Base-by-base conservation (phyloP, 2,797 vertebrate genomes). In the Pampus argenteus region DNA sequence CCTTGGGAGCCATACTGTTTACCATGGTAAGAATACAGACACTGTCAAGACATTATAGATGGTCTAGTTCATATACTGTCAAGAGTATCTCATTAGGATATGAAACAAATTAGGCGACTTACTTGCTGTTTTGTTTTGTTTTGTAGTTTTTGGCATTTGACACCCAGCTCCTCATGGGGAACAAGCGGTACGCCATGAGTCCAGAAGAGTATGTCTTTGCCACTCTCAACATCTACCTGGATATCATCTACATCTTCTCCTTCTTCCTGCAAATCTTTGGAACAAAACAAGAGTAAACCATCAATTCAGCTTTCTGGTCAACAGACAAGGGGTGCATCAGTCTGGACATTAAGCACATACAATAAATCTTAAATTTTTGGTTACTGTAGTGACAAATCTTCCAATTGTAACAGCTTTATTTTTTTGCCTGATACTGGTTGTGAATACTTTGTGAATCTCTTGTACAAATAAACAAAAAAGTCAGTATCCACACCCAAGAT, bases 151-250 rank as follows among this genome's bases (percentile, higher is more conserved):
- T 98, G 92, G 97, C 96, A 2, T 96, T 98, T 51, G 97, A 99
- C 89, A 98, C 96, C 3, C 97, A 99, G 90, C 91, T 97, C 66
- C 89, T 99, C 85, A 96, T 99, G 94, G 98, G 97, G 17, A 97
- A 94, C 76, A 96, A 95, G 29, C 94, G 94, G 1, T 96, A 97
- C 83, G 88, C 94, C 0, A 94, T 99, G 82, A 98, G 92, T 79
- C 97, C 97, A 0, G 97, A 99, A 67, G 97, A 98, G 77, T 97
- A 98, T 56, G 90, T 98, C 87, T 99, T 97, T 2, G 98, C 97
- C 75, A 95, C 96, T 28, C 97, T 99, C 89, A 98, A 92, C 83
- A 95, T 99, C 85, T 99, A 99, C 62, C 89, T 98, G 71, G 97
- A 99, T 72, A 95, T 99, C 72, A 86, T 97, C 85, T 97, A 98